Percentiles rank a stretch among this genome's conserved stretches.
Conservation (phyloP, 2,113 vertebrate species). For the Eurystomus gularis region DNA sequence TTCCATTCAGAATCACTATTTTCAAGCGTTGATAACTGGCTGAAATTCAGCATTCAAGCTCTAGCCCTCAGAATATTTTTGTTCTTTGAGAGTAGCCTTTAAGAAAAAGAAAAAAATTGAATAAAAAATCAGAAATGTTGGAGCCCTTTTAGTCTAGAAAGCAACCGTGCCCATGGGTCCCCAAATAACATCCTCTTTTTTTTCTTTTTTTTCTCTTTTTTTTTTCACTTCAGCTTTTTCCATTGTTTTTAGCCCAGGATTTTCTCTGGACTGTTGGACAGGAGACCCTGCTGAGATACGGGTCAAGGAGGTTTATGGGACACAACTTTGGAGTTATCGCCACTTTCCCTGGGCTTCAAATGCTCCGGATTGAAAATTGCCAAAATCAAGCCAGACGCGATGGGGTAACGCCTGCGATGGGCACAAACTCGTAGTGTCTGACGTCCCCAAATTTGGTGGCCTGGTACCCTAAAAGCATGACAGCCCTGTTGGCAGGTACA, state of each 20-base stretch:
- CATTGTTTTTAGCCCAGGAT: neutral
- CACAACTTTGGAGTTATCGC: neutral
- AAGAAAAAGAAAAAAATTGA: neutral
- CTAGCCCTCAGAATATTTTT: neutral
- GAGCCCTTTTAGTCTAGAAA: neutral
- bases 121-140: neutral
- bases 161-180: neutral
- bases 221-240: neutral
- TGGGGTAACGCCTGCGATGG: neutral
- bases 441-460: neutral
- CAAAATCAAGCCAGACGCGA: fast-evolving
- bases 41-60: neutral
- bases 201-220: too few relatives aligned
- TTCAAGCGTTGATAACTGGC: neutral
- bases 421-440: fast-evolving
- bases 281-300: fast-evolving
- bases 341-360: neutral
- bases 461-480: fast-evolving
- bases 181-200: neutral
- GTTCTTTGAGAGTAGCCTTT: neutral
- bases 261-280: neutral
- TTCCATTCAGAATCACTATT: neutral
- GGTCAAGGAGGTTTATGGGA: neutral
- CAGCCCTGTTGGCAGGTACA: neutral
- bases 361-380: neutral